phyloP scores from a whole-genome alignment of 2,113 vertebrate genomes.

The western clawed frog (Xenopus tropicalis) region UCB_Xtro_10.0 CM004450.2:63543501-63544000 shows the following conservation, averaged over 20 bases:
- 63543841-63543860: too few relatives aligned
- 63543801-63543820: neutral
- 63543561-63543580: neutral
- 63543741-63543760: neutral
- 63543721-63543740: neutral
- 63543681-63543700: constrained; percentile 52
- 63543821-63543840: neutral
- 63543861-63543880: too few relatives aligned
- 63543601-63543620: too few relatives aligned
- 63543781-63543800: neutral
- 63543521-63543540: neutral
- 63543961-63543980: too few relatives aligned
- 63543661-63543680: constrained; percentile 51
- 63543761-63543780: constrained; percentile 10
- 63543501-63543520: constrained; percentile 74
- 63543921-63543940: too few relatives aligned
- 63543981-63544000: too few relatives aligned
- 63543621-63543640: neutral
- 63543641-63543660: neutral
- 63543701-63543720: neutral
- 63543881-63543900: too few relatives aligned
- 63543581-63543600: neutral
- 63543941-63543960: too few relatives aligned
- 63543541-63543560: neutral
- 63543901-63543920: too few relatives aligned